Percentiles rank a stretch among this genome's conserved stretches.
Evolutionary conservation across 2,888 invertebrate species (phyloP).

Genomic region (Drosophila parthenogenetica): DNA sequence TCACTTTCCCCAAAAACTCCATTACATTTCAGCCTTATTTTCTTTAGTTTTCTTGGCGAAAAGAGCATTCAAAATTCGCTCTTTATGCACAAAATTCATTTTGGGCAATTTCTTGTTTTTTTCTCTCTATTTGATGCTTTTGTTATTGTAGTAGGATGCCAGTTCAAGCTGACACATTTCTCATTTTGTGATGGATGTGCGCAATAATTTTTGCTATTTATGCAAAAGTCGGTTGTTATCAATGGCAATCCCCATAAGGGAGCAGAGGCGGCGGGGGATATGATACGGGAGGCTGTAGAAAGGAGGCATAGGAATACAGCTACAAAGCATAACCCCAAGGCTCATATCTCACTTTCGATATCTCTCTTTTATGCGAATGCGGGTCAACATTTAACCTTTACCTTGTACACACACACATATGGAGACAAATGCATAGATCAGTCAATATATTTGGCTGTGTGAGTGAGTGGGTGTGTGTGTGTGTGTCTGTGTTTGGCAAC

Average conservation of each 20-base stretch:
- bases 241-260: slow-evolving; percentile 35
- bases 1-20: background rate
- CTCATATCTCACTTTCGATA: slow-evolving; percentile 42
- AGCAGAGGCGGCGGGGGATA: background rate
- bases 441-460: slow-evolving; percentile 24
- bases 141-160: slow-evolving; percentile 37
- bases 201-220: slow-evolving; percentile 80
- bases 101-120: slow-evolving; percentile 29
- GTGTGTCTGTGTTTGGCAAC: slow-evolving; percentile 55
- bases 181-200: slow-evolving; percentile 76
- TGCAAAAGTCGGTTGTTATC: slow-evolving; percentile 72
- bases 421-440: slow-evolving; percentile 58
- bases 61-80: slow-evolving; percentile 27
- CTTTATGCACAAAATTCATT: slow-evolving; percentile 1
- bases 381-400: slow-evolving; percentile 79
- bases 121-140: slow-evolving; percentile 5
- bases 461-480: background rate
- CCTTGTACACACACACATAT: slow-evolving; percentile 58
- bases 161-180: slow-evolving; percentile 71
- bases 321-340: slow-evolving; percentile 13
- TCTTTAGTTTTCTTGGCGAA: too few species aligned
- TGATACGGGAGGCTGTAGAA: too few species aligned
- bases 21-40: background rate
- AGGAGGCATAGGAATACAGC: background rate
- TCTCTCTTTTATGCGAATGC: slow-evolving; percentile 60